Conservation (phyloP, 1,140 invertebrate genomes). For the Cherax destructor region DNA sequence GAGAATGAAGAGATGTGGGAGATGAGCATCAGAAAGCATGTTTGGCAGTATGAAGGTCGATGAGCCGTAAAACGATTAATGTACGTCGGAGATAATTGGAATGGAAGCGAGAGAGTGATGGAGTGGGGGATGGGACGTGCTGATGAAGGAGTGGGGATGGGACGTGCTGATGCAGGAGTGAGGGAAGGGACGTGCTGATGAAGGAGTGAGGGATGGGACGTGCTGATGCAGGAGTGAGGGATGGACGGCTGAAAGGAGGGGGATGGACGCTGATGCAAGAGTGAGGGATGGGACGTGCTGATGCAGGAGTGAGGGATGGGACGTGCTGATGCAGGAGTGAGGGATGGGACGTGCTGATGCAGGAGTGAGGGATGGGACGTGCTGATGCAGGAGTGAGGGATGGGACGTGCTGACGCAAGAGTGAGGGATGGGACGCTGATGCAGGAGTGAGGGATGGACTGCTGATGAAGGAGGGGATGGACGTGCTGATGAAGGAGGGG, state of each 20-base stretch:
- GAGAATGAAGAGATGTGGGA: not conserved
- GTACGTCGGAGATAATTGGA: not conserved
- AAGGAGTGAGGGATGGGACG: too few relatives aligned
- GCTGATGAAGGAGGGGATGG: not conserved
- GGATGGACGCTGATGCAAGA: not conserved
- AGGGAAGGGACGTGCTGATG: too few relatives aligned
- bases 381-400: not conserved
- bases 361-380: too few relatives aligned
- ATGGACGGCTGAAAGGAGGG: not conserved
- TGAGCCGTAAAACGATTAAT: too few relatives aligned
- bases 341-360: too few relatives aligned
- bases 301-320: too few relatives aligned
- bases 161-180: too few relatives aligned
- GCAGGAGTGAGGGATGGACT: not conserved
- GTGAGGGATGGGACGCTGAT: not conserved
- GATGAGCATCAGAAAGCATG: not conserved
- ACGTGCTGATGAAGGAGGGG: not conserved
- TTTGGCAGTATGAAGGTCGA: too few relatives aligned
- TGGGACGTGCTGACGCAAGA: not conserved
- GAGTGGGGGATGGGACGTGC: not conserved
- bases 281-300: not conserved
- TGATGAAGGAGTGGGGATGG: too few relatives aligned
- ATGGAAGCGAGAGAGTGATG: too few relatives aligned
- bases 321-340: too few relatives aligned
- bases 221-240: too few relatives aligned